Evolutionary conservation across 2,888 invertebrate genomes (phyloP).

Genomic region (Furcula furcula): DNA sequence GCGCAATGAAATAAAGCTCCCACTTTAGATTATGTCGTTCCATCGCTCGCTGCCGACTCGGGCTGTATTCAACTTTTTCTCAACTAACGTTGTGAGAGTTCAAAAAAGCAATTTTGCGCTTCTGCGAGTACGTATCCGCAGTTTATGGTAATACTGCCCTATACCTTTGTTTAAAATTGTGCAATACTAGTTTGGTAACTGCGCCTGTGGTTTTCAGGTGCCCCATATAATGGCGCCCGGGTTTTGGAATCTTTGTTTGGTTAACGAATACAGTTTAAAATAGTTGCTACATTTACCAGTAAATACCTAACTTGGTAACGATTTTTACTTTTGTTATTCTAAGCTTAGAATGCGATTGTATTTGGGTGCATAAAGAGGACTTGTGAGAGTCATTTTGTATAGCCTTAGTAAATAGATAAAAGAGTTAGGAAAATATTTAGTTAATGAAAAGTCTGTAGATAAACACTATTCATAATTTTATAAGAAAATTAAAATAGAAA

Average conservation of each 20-base stretch:
- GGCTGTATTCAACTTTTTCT: slow-evolving; percentile 71
- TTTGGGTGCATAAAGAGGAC: too few species aligned
- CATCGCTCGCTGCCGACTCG: slow-evolving; percentile 46
- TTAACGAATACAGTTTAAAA: slow-evolving; percentile 47
- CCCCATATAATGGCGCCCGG: slow-evolving; percentile 55
- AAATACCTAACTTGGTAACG: slow-evolving; percentile 9
- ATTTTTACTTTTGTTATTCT: slow-evolving; percentile 1
- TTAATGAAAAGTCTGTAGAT: too few species aligned
- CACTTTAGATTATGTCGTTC: slow-evolving; percentile 51
- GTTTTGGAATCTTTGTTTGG: slow-evolving; percentile 68
- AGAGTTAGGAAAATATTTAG: too few species aligned
- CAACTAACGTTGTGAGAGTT: slow-evolving; percentile 71
- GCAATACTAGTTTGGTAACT: slow-evolving; percentile 69
- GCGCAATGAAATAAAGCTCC: slow-evolving; percentile 21
- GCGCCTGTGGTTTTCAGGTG: slow-evolving; percentile 65
- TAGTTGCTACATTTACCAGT: slow-evolving; percentile 14
- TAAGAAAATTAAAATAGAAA: too few species aligned
- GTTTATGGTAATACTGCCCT: slow-evolving; percentile 72
- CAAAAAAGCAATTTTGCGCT: slow-evolving; percentile 75
- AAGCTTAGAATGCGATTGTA: too few species aligned
- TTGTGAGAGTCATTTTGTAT: too few species aligned
- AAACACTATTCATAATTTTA: too few species aligned
- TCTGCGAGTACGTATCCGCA: slow-evolving; percentile 54
- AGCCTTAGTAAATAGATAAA: too few species aligned
- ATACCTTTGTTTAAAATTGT: slow-evolving; percentile 75